Evolutionary conservation across 2,113 vertebrate species (phyloP).

Genomic region (Pseudorasbora parva): DNA sequence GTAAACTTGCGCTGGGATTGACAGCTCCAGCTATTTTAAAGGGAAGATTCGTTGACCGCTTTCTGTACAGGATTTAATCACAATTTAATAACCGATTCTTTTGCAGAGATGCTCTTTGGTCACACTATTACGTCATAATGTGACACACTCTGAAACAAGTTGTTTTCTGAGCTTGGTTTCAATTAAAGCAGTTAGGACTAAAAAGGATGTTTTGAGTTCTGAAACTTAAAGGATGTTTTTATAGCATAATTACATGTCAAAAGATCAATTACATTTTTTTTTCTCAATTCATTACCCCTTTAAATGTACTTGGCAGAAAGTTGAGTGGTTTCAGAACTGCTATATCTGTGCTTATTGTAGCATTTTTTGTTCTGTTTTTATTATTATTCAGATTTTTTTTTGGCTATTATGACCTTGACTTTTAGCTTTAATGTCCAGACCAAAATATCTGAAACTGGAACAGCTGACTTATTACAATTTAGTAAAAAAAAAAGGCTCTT

Average conservation of each 20-base stretch:
- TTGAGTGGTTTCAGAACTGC: neutral
- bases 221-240: no score
- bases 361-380: neutral
- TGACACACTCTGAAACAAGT: no score
- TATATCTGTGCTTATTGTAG: neutral
- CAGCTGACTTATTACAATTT: neutral
- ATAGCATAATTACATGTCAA: no score
- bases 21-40: no score
- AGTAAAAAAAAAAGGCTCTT: neutral
- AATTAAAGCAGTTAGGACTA: no score
- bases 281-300: no score
- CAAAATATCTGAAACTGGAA: neutral
- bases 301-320: no score
- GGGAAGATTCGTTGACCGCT: no score
- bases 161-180: neutral
- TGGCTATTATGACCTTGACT: neutral
- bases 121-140: neutral
- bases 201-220: no score
- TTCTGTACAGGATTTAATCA: no score
- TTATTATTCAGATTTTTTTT: neutral
- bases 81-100: neutral
- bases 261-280: no score
- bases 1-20: no score
- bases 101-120: neutral
- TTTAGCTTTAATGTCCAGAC: slow-evolving; percentile 1